These are phyloP conservation scores for Diorhabda elongata DNA, from an alignment of 1,140 invertebrate genomes.

Conservation along the genomic window DNA sequence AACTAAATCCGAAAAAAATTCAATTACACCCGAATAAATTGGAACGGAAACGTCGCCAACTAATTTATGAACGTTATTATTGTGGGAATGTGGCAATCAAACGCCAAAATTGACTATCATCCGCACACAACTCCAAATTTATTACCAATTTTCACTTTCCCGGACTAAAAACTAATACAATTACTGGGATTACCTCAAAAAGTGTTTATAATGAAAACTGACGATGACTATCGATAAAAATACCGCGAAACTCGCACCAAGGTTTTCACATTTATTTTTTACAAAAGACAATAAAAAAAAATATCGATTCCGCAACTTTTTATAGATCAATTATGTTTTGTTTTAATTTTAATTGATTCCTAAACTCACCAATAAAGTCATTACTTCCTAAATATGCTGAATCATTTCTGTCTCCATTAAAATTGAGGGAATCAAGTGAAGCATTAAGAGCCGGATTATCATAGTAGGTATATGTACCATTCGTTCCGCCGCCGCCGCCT, in stretches of 20 bases:
- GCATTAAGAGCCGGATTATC: conserved; percentile 15
- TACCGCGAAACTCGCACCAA: no score
- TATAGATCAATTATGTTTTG: no score
- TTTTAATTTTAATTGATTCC: no score
- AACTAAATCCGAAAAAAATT: conserved; percentile 10
- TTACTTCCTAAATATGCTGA: conserved; percentile 17
- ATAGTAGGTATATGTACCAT: conserved; percentile 11
- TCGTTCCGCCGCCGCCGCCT: conserved; percentile 1
- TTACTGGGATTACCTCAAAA: neutral
- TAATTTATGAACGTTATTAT: no score
- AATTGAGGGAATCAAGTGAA: conserved; percentile 9
- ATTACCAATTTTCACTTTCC: no score
- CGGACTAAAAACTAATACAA: neutral
- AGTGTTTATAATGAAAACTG: neutral
- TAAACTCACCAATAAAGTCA: conserved; percentile 19
- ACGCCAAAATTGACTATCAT: neutral
- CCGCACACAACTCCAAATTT: no score
- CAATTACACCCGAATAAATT: neutral
- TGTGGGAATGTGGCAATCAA: no score
- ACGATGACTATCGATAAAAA: no score
- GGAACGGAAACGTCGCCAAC: neutral
- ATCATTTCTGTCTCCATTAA: conserved; percentile 13
- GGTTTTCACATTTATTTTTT: no score
- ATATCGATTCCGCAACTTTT: no score
- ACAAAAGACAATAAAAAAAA: no score